phyloP scores from a whole-genome alignment of 2,113 vertebrate species.

The Lampris megalopsis region DNA sequence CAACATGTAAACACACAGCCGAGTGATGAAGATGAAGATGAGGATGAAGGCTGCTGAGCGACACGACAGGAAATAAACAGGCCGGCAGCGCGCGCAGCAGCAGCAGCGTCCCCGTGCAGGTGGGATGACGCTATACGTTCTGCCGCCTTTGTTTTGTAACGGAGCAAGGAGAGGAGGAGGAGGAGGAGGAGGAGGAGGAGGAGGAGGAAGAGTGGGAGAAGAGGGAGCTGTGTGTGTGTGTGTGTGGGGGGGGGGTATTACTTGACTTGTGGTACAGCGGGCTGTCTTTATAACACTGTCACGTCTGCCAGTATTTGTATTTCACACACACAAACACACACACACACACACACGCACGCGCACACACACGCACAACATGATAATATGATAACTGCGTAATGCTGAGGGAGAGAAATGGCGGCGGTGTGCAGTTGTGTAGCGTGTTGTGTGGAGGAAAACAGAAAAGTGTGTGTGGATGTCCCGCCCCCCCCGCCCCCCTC shows the following conservation, averaged over 20 bases:
- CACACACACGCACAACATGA: neutral
- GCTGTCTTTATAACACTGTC: conserved; percentile 59
- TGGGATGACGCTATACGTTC: conserved; percentile 75
- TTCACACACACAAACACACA: conserved; percentile 5
- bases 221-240: neutral
- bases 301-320: conserved; percentile 45
- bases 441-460: neutral
- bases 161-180: conserved; percentile 54
- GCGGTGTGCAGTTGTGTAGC: too few relatives aligned
- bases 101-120: conserved; percentile 44
- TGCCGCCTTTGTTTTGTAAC: conserved; percentile 83
- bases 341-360: neutral
- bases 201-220: conserved; percentile 64
- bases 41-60: too few relatives aligned
- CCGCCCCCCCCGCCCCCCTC: neutral
- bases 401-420: too few relatives aligned
- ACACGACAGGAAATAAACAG: too few relatives aligned
- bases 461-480: neutral
- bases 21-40: too few relatives aligned
- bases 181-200: conserved; percentile 53
- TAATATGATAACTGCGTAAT: too few relatives aligned
- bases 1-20: too few relatives aligned
- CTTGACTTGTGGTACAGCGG: conserved; percentile 61
- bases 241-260: conserved; percentile 62
- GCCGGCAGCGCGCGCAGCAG: too few relatives aligned